phyloP scores from a whole-genome alignment of 2,797 vertebrate genomes.

The Forpus xanthops region DNA sequence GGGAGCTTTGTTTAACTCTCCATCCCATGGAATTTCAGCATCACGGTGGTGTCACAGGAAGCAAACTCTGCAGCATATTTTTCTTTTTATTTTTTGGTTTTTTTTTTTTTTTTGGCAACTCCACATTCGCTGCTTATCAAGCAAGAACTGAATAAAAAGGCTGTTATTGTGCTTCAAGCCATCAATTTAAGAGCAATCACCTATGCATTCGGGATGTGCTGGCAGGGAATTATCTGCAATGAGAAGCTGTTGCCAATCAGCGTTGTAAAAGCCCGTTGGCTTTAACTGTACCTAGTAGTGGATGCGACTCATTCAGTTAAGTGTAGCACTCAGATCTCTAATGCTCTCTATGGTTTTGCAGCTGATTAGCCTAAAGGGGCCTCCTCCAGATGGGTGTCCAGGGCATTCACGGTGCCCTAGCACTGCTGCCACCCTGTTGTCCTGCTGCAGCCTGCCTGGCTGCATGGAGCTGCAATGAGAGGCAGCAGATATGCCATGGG shows the following conservation, averaged over 20 bases:
- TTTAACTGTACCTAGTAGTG: slow-evolving; percentile 30
- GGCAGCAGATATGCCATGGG: accelerated
- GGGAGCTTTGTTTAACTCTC: not conserved
- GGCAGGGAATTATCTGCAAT: slow-evolving; percentile 70
- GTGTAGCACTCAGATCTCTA: not conserved
- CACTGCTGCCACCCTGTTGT: not conserved
- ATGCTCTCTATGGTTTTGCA: not conserved
- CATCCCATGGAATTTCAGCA: not conserved
- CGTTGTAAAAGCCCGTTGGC: slow-evolving; percentile 10
- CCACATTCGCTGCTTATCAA: slow-evolving; percentile 47
- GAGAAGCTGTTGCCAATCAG: slow-evolving; percentile 67
- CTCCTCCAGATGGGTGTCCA: not conserved
- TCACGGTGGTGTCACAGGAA: not conserved
- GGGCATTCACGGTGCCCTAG: not conserved
- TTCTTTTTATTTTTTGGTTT: not conserved
- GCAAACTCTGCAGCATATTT: not conserved
- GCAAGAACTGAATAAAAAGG: slow-evolving; percentile 68
- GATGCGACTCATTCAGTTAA: not conserved
- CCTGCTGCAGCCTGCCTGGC: not conserved
- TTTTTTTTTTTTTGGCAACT: not conserved
- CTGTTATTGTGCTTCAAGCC: slow-evolving; percentile 65
- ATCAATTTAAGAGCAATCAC: slow-evolving; percentile 76
- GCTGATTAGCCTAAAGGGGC: not conserved
- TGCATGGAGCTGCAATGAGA: accelerated
- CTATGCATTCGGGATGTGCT: slow-evolving; percentile 61